Evolutionary conservation across 2,113 vertebrate genomes (phyloP).

Genomic region (Bambusicola thoracicus): DNA sequence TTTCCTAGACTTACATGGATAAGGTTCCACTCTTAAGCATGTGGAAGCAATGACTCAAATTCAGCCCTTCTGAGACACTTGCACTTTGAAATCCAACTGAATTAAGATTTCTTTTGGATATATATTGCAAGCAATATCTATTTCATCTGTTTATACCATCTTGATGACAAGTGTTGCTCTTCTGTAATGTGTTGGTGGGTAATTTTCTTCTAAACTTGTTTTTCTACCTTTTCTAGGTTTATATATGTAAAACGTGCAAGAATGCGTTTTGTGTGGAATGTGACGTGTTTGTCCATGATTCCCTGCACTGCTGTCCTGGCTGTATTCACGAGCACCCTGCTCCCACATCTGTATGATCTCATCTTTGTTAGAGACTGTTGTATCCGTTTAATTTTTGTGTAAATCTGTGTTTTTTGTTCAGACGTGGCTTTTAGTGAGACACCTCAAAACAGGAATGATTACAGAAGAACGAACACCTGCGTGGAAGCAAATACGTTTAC

Average conservation of each 20-base stretch:
- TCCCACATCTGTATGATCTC: slow-evolving; percentile 60
- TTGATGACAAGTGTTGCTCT: background rate
- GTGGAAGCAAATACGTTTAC: background rate
- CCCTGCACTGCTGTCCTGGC: slow-evolving; percentile 93
- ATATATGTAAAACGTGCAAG: slow-evolving; percentile 83
- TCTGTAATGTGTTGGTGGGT: background rate
- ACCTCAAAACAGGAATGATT: background rate
- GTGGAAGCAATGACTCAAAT: background rate
- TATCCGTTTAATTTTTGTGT: background rate
- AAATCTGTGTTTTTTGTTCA: background rate
- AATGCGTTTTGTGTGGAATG: slow-evolving; percentile 92
- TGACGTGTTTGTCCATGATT: slow-evolving; percentile 93
- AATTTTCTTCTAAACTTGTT: background rate
- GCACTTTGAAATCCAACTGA: background rate
- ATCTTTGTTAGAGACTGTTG: background rate
- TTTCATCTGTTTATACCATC: background rate
- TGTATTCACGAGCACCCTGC: slow-evolving; percentile 84
- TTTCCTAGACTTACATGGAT: background rate
- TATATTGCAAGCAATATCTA: background rate
- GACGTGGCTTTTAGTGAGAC: background rate
- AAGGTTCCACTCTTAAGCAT: background rate
- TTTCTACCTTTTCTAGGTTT: slow-evolving; percentile 80
- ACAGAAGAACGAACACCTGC: background rate
- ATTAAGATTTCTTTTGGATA: no score
- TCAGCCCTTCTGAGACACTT: background rate